Percentiles rank a stretch among this genome's conserved stretches.
Evolutionary conservation across 2,888 invertebrate genomes (phyloP).

Genomic region (Sussaba pulchella): DNA sequence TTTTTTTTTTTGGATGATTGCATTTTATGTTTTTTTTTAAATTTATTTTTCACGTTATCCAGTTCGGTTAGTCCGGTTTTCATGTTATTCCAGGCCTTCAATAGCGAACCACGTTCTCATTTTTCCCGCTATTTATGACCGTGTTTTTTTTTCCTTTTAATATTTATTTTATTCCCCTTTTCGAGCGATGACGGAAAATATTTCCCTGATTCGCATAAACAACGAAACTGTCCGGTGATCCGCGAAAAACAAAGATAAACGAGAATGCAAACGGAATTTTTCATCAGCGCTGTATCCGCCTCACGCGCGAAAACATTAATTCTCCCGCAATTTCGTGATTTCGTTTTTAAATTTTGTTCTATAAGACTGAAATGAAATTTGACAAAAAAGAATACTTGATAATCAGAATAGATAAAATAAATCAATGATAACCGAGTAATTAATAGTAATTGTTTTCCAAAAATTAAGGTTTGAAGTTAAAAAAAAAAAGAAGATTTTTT

Average conservation of each 20-base stretch:
- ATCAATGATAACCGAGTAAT: too few relatives aligned
- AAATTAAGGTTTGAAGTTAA: too few relatives aligned
- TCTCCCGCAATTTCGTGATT: neutral
- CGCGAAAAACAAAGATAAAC: constrained; percentile 4
- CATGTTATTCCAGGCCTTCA: neutral
- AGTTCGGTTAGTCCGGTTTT: neutral
- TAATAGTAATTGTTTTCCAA: too few relatives aligned
- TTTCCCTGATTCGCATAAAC: constrained; percentile 4
- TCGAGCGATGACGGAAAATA: constrained; percentile 26
- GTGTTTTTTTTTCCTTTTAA: too few relatives aligned
- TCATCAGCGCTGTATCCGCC: neutral
- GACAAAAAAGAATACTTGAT: too few relatives aligned
- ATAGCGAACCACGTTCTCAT: neutral
- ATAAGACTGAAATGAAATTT: too few relatives aligned
- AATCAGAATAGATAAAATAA: too few relatives aligned
- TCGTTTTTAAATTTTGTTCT: too few relatives aligned
- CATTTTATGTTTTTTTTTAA: too few relatives aligned
- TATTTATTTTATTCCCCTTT: constrained; percentile 36
- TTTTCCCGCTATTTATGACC: constrained; percentile 55
- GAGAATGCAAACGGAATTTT: constrained; percentile 48
- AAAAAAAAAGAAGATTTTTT: too few relatives aligned
- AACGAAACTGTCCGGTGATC: neutral
- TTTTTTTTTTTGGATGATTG: too few relatives aligned
- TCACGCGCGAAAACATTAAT: neutral
- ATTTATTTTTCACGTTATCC: neutral